Base-by-base conservation (phyloP, 2,113 vertebrate genomes). In the Phyllopteryx taeniolatus region DNA sequence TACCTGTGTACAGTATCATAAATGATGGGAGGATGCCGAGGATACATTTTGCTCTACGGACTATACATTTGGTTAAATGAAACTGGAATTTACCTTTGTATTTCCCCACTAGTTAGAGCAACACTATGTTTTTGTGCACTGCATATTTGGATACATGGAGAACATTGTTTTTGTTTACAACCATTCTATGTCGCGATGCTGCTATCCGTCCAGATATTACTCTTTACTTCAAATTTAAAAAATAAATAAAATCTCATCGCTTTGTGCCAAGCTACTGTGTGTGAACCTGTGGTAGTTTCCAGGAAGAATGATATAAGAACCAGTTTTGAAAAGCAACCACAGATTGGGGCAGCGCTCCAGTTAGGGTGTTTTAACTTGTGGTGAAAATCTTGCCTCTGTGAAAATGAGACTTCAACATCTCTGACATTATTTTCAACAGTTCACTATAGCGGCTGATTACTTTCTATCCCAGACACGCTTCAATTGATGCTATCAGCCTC, bases 401-500 rank as follows among this genome's bases (percentile, higher is more conserved):
- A 13, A 69, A 77, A 75, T 51, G 72, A 79, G 53, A 53, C 35
- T 57, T 64, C 33, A 9, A 61, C 17, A 62, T 76, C 46, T 84
- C 6, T 74, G 56, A 78, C 72, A 49, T 75, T 83, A 82, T 82
- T 81, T 78, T 47, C 68, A 72, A 72, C 68, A 70, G 79, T 82
- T 82, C 72, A 62, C 61, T 43, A 39, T 39, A 13, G 47, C 22
- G 68, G 72, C 20, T 44, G 51, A 71, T 39, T 75, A 27, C 54
- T 85, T 83, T 81, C 67, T 73, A 78, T 78, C 76, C 70, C 49
- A 42, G 78, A 65, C 85, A 85, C 66, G 78, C 82, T 81, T 73
- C 77, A 75, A 88, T 85, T 84, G 85, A 85, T 83, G 79, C 85
- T 76, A 83, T 91, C 83, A 76, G 77, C 70, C 75, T 72, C 80